These are phyloP conservation scores for Amblyraja radiata DNA, from an alignment of 2,797 vertebrate genomes.

Conservation along the genomic window DNA sequence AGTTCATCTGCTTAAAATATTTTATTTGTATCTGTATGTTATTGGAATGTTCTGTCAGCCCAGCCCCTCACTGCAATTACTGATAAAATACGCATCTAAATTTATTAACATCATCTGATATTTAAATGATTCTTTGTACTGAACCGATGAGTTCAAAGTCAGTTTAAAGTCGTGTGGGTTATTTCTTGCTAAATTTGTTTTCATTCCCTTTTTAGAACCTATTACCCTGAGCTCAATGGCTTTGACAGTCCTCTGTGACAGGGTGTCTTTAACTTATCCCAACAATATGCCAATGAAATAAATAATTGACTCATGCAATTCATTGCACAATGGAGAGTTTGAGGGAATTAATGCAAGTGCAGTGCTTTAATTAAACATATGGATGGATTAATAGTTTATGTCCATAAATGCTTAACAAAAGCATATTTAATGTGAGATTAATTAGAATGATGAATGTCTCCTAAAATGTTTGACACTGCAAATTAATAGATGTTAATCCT, in stretches of 20 bases:
- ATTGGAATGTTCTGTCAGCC: not conserved
- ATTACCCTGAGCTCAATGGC: constrained; percentile 1
- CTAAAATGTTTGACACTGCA: not conserved
- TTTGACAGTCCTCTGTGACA: not conserved
- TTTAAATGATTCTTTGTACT: not conserved
- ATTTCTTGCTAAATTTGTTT: not conserved
- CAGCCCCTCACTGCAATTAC: not conserved
- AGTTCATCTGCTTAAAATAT: not conserved
- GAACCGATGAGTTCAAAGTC: not conserved
- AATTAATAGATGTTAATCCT: not conserved
- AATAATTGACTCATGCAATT: constrained; percentile 12
- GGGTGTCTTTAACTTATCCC: not conserved
- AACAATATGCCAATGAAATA: constrained; percentile 2
- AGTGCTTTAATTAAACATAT: constrained; percentile 2
- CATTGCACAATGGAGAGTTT: not conserved
- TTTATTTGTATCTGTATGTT: not conserved
- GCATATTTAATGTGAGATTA: not conserved
- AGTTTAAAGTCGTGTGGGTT: not conserved
- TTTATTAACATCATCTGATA: not conserved
- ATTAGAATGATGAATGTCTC: not conserved
- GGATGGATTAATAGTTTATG: constrained; percentile 19
- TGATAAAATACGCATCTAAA: not conserved
- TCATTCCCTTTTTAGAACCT: not conserved
- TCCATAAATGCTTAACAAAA: constrained; percentile 4
- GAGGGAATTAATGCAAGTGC: not conserved